phyloP scores from a whole-genome alignment of 2,888 invertebrate genomes.

The Xiphydria camelus region DNA sequence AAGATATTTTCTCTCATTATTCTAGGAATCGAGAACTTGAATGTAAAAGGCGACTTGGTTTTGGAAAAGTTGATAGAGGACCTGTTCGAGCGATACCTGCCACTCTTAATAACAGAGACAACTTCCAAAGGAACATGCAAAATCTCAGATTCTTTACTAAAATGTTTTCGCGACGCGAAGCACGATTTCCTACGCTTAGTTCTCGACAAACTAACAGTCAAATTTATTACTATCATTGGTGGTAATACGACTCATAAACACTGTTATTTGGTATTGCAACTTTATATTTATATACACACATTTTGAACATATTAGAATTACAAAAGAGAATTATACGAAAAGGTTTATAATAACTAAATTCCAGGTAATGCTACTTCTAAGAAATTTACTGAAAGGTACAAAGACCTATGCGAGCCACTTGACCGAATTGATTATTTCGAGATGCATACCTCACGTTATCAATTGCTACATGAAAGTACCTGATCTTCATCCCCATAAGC shows the following conservation, averaged over 20 bases:
- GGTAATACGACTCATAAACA: slow-evolving; percentile 46
- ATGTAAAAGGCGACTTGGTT: slow-evolving; percentile 40
- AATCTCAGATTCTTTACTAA: slow-evolving; percentile 41
- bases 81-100: slow-evolving; percentile 49
- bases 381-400: slow-evolving; percentile 36
- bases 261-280: slow-evolving; percentile 44
- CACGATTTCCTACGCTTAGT: slow-evolving; percentile 36
- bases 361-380: slow-evolving; percentile 46
- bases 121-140: slow-evolving; percentile 29
- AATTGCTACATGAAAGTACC: slow-evolving; percentile 49
- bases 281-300: slow-evolving; percentile 1
- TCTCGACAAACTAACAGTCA: slow-evolving; percentile 39
- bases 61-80: slow-evolving; percentile 43
- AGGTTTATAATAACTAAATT: background rate
- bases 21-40: slow-evolving; percentile 46
- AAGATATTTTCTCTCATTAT: slow-evolving; percentile 50
- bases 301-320: too few species aligned
- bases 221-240: slow-evolving; percentile 38
- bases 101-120: slow-evolving; percentile 39
- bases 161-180: slow-evolving; percentile 44
- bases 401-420: slow-evolving; percentile 32
- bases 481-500: slow-evolving; percentile 47
- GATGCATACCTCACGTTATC: slow-evolving; percentile 38
- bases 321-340: too few species aligned
- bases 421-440: slow-evolving; percentile 37